phyloP scores from a whole-genome alignment of 2,113 vertebrate species.

The Alectura lathami region DNA sequence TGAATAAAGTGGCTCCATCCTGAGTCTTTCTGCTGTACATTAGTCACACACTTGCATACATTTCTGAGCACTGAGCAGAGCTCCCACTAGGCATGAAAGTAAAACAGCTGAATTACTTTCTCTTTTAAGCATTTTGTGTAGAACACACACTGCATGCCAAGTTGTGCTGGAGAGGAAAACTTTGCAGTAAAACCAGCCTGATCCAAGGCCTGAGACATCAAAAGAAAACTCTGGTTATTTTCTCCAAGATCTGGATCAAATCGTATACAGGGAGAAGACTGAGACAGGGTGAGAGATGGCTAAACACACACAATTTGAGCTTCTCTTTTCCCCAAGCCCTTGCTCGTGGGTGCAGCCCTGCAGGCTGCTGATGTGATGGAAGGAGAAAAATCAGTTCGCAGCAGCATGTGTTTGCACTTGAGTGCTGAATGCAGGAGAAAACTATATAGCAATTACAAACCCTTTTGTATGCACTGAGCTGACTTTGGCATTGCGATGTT shows the following conservation, averaged over 20 bases:
- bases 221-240: not conserved
- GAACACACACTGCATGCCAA: slow-evolving; percentile 37
- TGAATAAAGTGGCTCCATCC: slow-evolving; percentile 74
- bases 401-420: not conserved
- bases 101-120: slow-evolving; percentile 63
- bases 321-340: not conserved
- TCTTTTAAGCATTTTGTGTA: slow-evolving; percentile 39
- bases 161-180: slow-evolving; percentile 11
- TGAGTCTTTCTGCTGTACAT: slow-evolving; percentile 54
- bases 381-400: not conserved
- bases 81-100: slow-evolving; percentile 40
- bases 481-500: not conserved
- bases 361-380: no score
- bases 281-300: not conserved
- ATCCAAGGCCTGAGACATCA: not conserved
- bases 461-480: no score
- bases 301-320: not conserved
- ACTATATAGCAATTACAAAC: not conserved
- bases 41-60: slow-evolving; percentile 65
- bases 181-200: not conserved
- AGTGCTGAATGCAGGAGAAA: not conserved
- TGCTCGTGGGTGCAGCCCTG: not conserved
- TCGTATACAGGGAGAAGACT: not conserved
- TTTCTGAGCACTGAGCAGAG: slow-evolving; percentile 29
- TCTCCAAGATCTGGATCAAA: not conserved